Evolutionary conservation across 1,140 invertebrate species (phyloP), one percentile per base, ranked within the genome.

Genomic region (Antheraea pernyi): DNA sequence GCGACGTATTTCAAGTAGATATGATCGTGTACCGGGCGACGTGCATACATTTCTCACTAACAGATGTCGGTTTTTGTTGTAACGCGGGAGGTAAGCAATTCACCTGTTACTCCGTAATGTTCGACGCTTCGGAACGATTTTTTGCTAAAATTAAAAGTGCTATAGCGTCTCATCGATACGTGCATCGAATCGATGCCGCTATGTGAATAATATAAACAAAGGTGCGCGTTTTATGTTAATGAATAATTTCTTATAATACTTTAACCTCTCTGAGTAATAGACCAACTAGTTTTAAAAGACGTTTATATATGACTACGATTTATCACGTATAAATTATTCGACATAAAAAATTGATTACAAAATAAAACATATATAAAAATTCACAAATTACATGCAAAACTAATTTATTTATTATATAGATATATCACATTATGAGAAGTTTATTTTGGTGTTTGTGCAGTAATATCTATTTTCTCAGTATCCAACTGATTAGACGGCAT

Each of bases 1-100:
- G 67, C 79, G 87, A 89, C 83, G 81, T 88, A 83, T 84, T 85
- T 83, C 85, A 85, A 86, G 81, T 85, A 87, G 86, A 89, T 89
- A 91, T 89, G 82, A 89, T 91, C 89, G 82, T 83, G 81, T 84
- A 79, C 82, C 80, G 60, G 76, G 70, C 79, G 77, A 81, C 83
- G 82, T 85, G 82, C 86, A 82, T 86, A 83, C 78, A 86, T 88
- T 88, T 87, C 81, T 81, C 76, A 79, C 74, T 63, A 85, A 84
- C 86, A 86, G 79, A 88, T 90, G 85, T 83, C 73, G 74, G 80
- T 90, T 89, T 89, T 89, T 84, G 78, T 76, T 70, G 59, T 72
- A 70, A 73, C 80, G 74, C 78, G 80, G 84, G 83, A 85, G 86
- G 86, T 85, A 81, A 79, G 30, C 68, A 64, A 77, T 84, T 85